These are phyloP conservation scores for Heliconius eleuchia DNA, from an alignment of 1,140 invertebrate genomes.

Conservation along the genomic window DNA sequence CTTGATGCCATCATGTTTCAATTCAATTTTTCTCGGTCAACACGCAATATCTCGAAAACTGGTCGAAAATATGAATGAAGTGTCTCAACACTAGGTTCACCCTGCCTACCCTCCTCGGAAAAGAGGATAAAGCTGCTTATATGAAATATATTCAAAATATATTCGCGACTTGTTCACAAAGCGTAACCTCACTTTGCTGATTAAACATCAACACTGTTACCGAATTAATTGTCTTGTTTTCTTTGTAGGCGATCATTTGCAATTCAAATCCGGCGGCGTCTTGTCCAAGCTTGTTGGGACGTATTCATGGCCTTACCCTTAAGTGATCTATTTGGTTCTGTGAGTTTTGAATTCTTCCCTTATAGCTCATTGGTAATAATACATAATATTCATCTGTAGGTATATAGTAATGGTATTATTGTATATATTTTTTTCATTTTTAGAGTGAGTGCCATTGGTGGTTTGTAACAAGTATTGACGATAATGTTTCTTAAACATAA, in stretches of 20 bases:
- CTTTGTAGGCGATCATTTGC: slow-evolving; percentile 51
- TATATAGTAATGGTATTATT: too few species aligned
- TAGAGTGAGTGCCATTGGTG: too few species aligned
- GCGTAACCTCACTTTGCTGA: slow-evolving; percentile 35
- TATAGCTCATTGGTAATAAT: neutral
- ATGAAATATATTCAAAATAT: slow-evolving; percentile 12
- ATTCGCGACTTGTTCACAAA: slow-evolving; percentile 15
- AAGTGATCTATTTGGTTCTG: slow-evolving; percentile 16
- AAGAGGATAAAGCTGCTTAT: neutral
- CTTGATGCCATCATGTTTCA: too few species aligned
- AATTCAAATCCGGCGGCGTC: slow-evolving; percentile 48
- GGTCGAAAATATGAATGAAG: too few species aligned
- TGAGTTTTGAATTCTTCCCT: neutral
- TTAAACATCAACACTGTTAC: slow-evolving; percentile 45
- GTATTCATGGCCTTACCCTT: slow-evolving; percentile 34
- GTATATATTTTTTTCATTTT: too few species aligned
- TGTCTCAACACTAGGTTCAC: too few species aligned
- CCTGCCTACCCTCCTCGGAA: too few species aligned
- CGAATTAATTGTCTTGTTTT: slow-evolving; percentile 59
- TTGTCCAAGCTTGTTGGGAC: slow-evolving; percentile 44
- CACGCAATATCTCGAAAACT: too few species aligned
- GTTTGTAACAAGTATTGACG: too few species aligned
- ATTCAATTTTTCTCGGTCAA: too few species aligned
- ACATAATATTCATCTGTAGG: too few species aligned
- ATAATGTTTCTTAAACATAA: too few species aligned